Evolutionary conservation across 1,140 invertebrate species (phyloP), one percentile per base, ranked within the genome.

Genomic region (Tetramorium simillimum): DNA sequence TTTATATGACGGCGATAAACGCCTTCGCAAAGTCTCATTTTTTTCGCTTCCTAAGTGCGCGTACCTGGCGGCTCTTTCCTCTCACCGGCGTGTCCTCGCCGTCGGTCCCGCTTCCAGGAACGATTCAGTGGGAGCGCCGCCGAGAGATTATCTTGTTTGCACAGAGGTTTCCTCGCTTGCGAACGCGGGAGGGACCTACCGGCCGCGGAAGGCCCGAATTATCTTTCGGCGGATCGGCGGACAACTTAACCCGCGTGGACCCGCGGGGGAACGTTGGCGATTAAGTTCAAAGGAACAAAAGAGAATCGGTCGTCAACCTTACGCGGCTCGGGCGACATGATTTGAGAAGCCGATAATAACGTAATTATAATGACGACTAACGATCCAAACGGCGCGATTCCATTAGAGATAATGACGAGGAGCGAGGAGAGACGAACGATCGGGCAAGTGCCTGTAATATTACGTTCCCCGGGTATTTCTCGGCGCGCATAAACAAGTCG

Each of bases 1-100:
- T 86, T 81, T 78, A 84, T 65, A 69, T 40, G 73, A 62, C 85
- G 85, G 24, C 85, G 85, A 88, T 88, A 88, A 88, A 87, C 87
- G 85, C 85, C 87, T 86, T 70, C 87, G 85, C 87, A 81, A 87
- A 78, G 49, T 77, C 67, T 81, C 56, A 10, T 43, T 69, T 69
- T 86, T 67, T 69, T 43, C 28, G 56, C 56, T 87, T 75, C 21
- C 40, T 46, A 51, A 63, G 33, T 81, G 43, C 53, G 43, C 43
- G 6, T 63, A 46, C 43, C 46, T 67, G n/a, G 16, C 60, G 28
- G 37, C 69, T 75, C 58, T 40, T 62, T 84, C 49, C 80, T 84
- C 80, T 84, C 80, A 82, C 80, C 67, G 18, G 1, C 24, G 53
- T 63, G 40, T 84, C 53, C 69, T 82, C 69, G 72, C 37, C 33